These are phyloP conservation scores for Echeneis naucrates DNA, from an alignment of 2,797 vertebrate species.

Conservation along the genomic window DNA sequence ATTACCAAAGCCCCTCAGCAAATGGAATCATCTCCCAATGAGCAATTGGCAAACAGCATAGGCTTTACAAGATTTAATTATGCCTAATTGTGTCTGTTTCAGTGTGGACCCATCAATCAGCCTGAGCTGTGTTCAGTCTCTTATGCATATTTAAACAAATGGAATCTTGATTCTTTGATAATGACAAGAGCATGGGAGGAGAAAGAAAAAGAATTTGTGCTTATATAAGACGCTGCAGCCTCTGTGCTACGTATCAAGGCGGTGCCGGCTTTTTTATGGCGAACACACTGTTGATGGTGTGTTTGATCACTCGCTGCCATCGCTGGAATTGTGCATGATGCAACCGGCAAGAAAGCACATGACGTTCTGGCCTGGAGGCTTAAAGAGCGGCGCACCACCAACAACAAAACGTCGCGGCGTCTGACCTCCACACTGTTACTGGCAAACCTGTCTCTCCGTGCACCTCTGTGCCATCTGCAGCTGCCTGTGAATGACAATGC, in stretches of 20 bases:
- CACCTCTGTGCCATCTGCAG: constrained; percentile 46
- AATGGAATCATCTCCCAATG: constrained; percentile 65
- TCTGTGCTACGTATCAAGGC: constrained; percentile 59
- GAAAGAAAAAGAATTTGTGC: constrained; percentile 33
- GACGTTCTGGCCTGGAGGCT: constrained; percentile 32
- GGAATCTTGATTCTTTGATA: constrained; percentile 67
- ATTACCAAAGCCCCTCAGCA: constrained; percentile 66
- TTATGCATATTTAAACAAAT: constrained; percentile 66
- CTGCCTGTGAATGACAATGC: constrained; percentile 59
- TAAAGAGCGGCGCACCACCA: constrained; percentile 54
- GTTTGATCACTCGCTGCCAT: constrained; percentile 73
- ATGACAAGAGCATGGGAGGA: constrained; percentile 40
- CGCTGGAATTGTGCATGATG: constrained; percentile 71
- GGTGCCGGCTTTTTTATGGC: constrained; percentile 37
- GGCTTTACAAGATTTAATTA: constrained; percentile 76
- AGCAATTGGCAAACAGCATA: constrained; percentile 69
- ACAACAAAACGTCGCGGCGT: constrained; percentile 65
- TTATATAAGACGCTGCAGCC: constrained; percentile 54
- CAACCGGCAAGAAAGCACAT: constrained; percentile 74
- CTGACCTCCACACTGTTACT: constrained; percentile 63
- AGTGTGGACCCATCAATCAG: constrained; percentile 70
- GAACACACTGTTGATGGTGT: constrained; percentile 56
- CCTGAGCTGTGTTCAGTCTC: constrained; percentile 56
- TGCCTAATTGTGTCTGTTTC: constrained; percentile 72
- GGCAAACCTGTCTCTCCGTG: constrained; percentile 51